Percentiles rank a stretch among this genome's conserved stretches.
These are phyloP conservation scores for Perdita meconis DNA, from an alignment of 2,888 invertebrate genomes.

Conservation along the genomic window DNA sequence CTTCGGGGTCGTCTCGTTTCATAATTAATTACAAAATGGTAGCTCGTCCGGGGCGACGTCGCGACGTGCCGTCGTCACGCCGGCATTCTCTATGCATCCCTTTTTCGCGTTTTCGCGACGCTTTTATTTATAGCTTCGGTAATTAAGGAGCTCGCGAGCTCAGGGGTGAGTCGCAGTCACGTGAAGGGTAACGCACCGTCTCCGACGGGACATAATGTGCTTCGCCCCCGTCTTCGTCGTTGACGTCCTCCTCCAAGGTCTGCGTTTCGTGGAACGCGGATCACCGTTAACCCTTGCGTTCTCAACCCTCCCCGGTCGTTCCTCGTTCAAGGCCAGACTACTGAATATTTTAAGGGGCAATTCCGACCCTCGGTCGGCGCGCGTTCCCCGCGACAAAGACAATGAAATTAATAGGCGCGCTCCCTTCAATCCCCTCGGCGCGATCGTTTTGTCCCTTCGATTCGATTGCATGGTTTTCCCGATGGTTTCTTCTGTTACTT, in stretches of 20 bases:
- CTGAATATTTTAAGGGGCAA: constrained; percentile 82
- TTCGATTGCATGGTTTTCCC: constrained; percentile 12
- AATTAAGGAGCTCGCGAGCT: constrained; percentile 39
- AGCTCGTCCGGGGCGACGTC: not conserved
- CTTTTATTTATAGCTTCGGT: constrained; percentile 47
- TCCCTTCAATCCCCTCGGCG: not conserved
- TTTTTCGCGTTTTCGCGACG: constrained; percentile 38
- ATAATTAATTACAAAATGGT: constrained; percentile 15
- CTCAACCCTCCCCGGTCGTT: constrained; percentile 49
- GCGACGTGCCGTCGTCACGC: not conserved
- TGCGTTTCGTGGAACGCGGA: constrained; percentile 71
- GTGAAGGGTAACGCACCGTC: constrained; percentile 19
- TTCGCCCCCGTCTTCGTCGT: constrained; percentile 9
- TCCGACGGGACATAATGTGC: constrained; percentile 19
- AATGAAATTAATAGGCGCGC: constrained; percentile 77
- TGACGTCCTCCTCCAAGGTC: constrained; percentile 58
- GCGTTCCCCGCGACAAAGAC: constrained; percentile 69
- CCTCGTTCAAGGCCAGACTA: constrained; percentile 70
- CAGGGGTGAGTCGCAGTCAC: constrained; percentile 31
- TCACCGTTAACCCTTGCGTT: constrained; percentile 77
- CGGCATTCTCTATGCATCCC: constrained; percentile 45
- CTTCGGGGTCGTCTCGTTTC: not conserved
- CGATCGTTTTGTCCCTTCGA: constrained; percentile 39
- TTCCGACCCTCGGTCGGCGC: constrained; percentile 70
- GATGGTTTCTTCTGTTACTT: not conserved